Evolutionary conservation across 64 coral and sea anemone genomes (phyloP).

Genomic region (Stylophora pistillata): DNA sequence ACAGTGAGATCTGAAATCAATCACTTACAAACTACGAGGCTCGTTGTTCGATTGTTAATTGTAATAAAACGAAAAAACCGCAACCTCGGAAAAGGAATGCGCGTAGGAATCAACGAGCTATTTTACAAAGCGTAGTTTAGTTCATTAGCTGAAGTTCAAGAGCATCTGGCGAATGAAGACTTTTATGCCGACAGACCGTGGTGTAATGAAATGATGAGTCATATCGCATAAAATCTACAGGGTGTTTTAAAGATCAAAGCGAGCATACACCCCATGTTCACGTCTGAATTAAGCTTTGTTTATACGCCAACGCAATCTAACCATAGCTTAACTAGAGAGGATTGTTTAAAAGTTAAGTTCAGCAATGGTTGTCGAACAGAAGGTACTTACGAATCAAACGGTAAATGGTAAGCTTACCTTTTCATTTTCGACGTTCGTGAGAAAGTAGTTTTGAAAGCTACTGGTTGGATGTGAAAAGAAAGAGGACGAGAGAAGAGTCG

Average conservation of each 20-base stretch:
- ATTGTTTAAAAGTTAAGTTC: neutral
- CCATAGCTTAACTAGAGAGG: neutral
- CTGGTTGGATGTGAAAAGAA: constrained; percentile 36
- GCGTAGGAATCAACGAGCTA: neutral
- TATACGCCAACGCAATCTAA: neutral
- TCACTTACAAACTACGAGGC: neutral
- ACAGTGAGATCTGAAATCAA: neutral
- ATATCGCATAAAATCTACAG: constrained; percentile 35
- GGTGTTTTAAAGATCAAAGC: neutral
- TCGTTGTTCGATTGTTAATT: neutral
- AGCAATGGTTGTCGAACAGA: no score
- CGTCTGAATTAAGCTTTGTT: neutral
- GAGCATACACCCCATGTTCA: neutral
- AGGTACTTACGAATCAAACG: no score
- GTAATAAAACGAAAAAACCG: neutral
- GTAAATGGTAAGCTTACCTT: constrained; percentile 35
- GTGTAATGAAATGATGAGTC: neutral
- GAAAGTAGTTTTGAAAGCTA: constrained; percentile 37
- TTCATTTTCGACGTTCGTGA: constrained; percentile 37
- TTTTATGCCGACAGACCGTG: neutral
- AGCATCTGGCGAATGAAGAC: constrained; percentile 14
- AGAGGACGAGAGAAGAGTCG: constrained; percentile 8
- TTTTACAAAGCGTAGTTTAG: neutral
- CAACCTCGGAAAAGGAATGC: neutral
- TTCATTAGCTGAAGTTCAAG: neutral